These are phyloP conservation scores for Caenorhabditis plicata DNA, from an alignment of 2,888 invertebrate species.

Conservation along the genomic window DNA sequence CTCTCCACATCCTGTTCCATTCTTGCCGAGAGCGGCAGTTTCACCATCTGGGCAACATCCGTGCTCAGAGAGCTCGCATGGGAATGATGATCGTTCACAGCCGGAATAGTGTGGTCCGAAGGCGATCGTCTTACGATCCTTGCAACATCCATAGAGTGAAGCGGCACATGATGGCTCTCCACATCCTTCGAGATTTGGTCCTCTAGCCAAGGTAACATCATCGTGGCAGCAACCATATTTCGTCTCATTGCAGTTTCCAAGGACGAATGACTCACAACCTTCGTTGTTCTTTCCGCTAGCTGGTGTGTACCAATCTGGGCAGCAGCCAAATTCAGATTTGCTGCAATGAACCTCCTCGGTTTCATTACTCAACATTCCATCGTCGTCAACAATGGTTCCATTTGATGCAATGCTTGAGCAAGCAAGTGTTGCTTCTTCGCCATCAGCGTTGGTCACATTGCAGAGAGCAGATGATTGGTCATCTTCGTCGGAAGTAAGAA, in stretches of 20 bases:
- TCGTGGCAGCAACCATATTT: constrained; percentile 88
- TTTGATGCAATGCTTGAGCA: constrained; percentile 41
- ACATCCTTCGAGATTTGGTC: constrained; percentile 82
- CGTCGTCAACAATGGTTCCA: constrained; percentile 35
- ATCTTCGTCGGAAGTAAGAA: background rate
- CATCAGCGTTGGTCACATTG: constrained; percentile 46
- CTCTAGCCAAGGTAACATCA: constrained; percentile 78
- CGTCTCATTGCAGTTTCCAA: constrained; percentile 68
- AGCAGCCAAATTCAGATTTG: constrained; percentile 65
- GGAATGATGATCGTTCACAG: constrained; percentile 58
- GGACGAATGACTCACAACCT: constrained; percentile 60
- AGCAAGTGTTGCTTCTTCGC: constrained; percentile 45
- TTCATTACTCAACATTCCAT: constrained; percentile 28
- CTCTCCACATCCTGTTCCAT: constrained; percentile 72
- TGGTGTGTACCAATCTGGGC: constrained; percentile 65
- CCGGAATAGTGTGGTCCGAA: constrained; percentile 67
- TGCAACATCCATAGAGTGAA: constrained; percentile 69
- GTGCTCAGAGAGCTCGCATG: constrained; percentile 71
- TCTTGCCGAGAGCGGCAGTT: constrained; percentile 83
- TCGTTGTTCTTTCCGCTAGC: constrained; percentile 61
- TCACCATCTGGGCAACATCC: constrained; percentile 86
- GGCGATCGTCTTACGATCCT: constrained; percentile 67
- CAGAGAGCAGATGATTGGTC: no score
- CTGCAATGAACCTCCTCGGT: constrained; percentile 57
- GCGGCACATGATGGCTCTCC: constrained; percentile 65